phyloP scores from a whole-genome alignment of 2,113 vertebrate species.

The Tympanuchus pallidicinctus region DNA sequence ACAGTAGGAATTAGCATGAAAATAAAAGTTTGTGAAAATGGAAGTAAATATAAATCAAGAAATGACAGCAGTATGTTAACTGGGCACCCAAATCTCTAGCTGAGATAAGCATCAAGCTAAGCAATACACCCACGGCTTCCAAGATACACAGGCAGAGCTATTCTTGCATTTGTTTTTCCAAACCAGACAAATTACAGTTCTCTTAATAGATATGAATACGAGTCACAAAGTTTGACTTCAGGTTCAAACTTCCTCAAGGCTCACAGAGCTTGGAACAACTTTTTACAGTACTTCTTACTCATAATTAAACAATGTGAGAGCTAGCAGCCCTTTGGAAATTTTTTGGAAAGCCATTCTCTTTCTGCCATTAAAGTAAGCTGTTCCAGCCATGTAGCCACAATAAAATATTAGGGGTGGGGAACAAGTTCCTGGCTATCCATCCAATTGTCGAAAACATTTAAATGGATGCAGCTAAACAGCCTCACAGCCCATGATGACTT shows the following conservation, averaged over 20 bases:
- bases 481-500: background rate
- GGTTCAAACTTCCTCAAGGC: background rate
- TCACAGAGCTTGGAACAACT: background rate
- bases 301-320: background rate
- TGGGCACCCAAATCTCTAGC: background rate
- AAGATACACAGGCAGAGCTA: slow-evolving; percentile 28
- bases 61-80: background rate
- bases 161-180: slow-evolving; percentile 39
- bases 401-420: background rate
- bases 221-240: slow-evolving; percentile 1
- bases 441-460: background rate
- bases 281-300: background rate
- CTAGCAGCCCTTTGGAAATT: background rate
- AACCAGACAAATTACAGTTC: background rate
- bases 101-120: slow-evolving; percentile 33
- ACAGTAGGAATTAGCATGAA: background rate
- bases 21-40: background rate
- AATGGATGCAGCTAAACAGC: background rate
- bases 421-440: background rate
- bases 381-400: background rate
- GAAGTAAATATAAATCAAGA: background rate
- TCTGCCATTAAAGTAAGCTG: background rate
- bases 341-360: background rate
- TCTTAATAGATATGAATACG: slow-evolving; percentile 4
- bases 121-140: background rate